A percentile compares a stretch with the other conserved stretches of the same genome.
These are phyloP conservation scores for Brienomyrus longianalis DNA, from an alignment of 2,113 vertebrate species.

Conservation along the genomic window DNA sequence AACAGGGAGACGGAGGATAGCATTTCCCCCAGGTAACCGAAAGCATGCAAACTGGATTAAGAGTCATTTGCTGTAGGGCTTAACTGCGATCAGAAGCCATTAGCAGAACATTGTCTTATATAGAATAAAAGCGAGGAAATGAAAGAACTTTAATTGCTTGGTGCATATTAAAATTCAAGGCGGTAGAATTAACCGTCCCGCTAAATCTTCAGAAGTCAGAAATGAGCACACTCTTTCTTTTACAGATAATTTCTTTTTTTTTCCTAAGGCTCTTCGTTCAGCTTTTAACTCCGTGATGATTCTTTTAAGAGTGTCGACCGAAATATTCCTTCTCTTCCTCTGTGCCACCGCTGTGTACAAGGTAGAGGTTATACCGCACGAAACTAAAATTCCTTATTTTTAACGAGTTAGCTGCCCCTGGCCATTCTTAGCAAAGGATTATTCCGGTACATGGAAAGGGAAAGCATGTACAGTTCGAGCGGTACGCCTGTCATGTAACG, in stretches of 20 bases:
- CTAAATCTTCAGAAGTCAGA: not conserved
- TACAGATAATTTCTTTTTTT: not conserved
- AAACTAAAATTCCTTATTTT: not conserved
- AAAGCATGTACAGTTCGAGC: not conserved
- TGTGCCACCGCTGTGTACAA: not conserved
- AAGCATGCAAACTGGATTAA: slow-evolving; percentile 89
- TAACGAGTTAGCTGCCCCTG: not conserved
- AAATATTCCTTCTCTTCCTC: not conserved
- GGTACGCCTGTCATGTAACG: not conserved
- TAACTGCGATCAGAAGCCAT: slow-evolving; percentile 84
- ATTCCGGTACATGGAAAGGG: not conserved
- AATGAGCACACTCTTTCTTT: slow-evolving; percentile 8
- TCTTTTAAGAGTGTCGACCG: not conserved
- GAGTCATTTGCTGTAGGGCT: slow-evolving; percentile 93
- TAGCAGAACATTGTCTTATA: slow-evolving; percentile 74
- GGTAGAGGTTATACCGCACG: not conserved
- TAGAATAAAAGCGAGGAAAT: slow-evolving; percentile 47
- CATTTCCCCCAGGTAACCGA: slow-evolving; percentile 96
- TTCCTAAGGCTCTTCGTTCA: not conserved
- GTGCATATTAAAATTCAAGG: slow-evolving; percentile 68
- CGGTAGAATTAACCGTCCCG: slow-evolving; percentile 27
- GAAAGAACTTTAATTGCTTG: slow-evolving; percentile 73
- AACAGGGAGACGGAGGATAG: slow-evolving; percentile 68
- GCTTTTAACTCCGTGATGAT: not conserved
- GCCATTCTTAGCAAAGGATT: not conserved